Percentiles rank a stretch among this genome's conserved stretches.
phyloP scores from a whole-genome alignment of 2,113 vertebrate species.

The Cinclus mexicanus region DNA sequence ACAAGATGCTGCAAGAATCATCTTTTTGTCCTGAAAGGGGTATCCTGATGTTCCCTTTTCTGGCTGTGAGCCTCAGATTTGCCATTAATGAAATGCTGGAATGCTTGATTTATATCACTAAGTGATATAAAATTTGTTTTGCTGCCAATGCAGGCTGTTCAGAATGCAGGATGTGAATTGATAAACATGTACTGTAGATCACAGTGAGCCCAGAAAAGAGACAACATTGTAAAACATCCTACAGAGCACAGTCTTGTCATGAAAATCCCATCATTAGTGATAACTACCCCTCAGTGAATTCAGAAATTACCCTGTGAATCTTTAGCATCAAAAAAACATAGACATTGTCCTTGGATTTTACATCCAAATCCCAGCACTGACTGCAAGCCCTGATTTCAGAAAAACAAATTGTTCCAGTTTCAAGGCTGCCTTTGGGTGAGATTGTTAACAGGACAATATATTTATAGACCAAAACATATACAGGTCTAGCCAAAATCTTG shows the following conservation, averaged over 20 bases:
- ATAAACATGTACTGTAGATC: conserved; percentile 40
- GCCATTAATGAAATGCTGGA: conserved; percentile 44
- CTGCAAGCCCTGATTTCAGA: neutral
- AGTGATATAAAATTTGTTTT: conserved; percentile 57
- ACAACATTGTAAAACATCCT: conserved; percentile 8
- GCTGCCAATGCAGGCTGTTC: conserved; percentile 22
- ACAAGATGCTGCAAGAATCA: neutral
- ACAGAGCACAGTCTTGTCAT: neutral
- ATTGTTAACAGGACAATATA: neutral
- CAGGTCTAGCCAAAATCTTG: neutral
- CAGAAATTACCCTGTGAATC: neutral
- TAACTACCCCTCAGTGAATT: neutral
- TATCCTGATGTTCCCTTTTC: neutral
- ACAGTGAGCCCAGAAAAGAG: conserved; percentile 10
- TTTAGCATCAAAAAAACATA: neutral
- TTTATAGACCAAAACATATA: conserved; percentile 44
- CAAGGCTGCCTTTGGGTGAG: conserved; percentile 6
- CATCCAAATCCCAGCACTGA: neutral
- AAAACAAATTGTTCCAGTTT: conserved; percentile 1
- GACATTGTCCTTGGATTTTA: neutral
- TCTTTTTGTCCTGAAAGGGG: neutral
- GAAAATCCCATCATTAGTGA: neutral
- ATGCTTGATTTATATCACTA: conserved; percentile 71
- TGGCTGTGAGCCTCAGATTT: conserved; percentile 5
- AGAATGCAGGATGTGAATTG: conserved; percentile 57